Evolutionary conservation across 2,113 vertebrate genomes (phyloP).

Genomic region (Oryzias celebensis): DNA sequence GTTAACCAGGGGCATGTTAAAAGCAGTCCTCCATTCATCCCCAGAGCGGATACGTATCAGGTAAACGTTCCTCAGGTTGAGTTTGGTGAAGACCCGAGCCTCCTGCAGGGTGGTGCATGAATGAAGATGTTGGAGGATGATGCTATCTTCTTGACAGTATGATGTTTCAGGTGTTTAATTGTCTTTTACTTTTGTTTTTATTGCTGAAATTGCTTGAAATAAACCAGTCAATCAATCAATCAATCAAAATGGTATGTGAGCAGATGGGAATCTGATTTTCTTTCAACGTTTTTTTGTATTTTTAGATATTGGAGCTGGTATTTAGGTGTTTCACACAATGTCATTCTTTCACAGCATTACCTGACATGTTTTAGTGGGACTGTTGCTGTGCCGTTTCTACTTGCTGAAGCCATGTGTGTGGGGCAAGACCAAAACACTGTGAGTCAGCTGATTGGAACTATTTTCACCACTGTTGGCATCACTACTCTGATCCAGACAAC

Average conservation of each 20-base stretch:
- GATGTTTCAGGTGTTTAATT: too few species aligned
- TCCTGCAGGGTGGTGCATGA: too few species aligned
- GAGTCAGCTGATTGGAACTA: constrained; percentile 94
- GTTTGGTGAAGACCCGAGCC: neutral
- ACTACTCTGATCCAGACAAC: constrained; percentile 96
- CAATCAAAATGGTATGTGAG: too few species aligned
- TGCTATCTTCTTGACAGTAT: too few species aligned
- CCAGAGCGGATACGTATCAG: neutral
- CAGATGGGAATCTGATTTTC: too few species aligned
- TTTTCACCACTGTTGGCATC: constrained; percentile 93
- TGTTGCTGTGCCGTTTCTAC: constrained; percentile 91
- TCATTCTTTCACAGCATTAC: constrained; percentile 84
- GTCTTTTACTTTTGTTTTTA: too few species aligned
- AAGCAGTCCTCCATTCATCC: neutral
- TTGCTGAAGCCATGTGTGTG: constrained; percentile 93
- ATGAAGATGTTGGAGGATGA: too few species aligned
- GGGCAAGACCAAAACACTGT: constrained; percentile 88
- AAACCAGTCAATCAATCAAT: too few species aligned
- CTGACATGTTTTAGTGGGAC: constrained; percentile 97
- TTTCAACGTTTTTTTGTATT: too few species aligned
- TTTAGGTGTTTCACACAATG: neutral
- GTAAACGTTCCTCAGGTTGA: neutral
- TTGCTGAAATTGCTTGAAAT: too few species aligned
- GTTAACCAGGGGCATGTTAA: neutral
- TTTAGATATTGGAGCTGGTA: neutral